phyloP scores from a whole-genome alignment of 2,797 vertebrate genomes.

The Channallabes apus region DNA sequence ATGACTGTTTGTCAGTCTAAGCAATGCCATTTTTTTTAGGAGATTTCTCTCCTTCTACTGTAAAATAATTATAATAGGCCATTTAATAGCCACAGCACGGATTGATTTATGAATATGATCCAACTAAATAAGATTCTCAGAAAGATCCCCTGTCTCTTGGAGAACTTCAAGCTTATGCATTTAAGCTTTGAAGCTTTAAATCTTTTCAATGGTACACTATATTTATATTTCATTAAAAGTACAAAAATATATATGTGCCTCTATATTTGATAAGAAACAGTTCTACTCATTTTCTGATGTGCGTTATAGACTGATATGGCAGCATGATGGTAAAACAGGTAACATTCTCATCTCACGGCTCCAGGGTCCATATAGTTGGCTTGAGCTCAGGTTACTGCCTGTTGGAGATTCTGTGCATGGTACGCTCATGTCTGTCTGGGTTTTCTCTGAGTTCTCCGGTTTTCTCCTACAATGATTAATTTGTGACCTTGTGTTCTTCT shows the following conservation, averaged over 20 bases:
- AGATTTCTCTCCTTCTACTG: not conserved
- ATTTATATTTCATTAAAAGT: not conserved
- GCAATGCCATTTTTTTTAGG: not conserved
- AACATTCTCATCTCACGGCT: not conserved
- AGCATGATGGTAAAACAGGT: not conserved
- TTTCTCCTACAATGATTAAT: not conserved
- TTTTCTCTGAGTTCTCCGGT: not conserved
- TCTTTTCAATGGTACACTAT: not conserved
- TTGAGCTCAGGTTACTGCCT: not conserved
- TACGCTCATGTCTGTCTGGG: not conserved
- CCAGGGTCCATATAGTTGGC: not conserved
- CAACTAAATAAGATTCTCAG: not conserved
- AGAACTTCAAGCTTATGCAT: not conserved
- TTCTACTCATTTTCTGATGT: not conserved
- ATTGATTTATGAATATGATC: not conserved
- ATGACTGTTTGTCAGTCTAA: not conserved
- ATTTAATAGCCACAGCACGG: not conserved
- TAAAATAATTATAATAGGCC: not conserved
- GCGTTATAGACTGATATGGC: not conserved
- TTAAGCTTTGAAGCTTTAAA: not conserved
- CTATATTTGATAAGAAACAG: not conserved
- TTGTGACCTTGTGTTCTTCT: not conserved
- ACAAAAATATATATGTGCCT: not conserved
- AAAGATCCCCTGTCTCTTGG: not conserved
- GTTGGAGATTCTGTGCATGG: not conserved